A percentile compares a stretch with the other conserved stretches of the same genome.
Conservation (phyloP, 2,888 invertebrate species). For the Cremastobaeus sp. region DNA sequence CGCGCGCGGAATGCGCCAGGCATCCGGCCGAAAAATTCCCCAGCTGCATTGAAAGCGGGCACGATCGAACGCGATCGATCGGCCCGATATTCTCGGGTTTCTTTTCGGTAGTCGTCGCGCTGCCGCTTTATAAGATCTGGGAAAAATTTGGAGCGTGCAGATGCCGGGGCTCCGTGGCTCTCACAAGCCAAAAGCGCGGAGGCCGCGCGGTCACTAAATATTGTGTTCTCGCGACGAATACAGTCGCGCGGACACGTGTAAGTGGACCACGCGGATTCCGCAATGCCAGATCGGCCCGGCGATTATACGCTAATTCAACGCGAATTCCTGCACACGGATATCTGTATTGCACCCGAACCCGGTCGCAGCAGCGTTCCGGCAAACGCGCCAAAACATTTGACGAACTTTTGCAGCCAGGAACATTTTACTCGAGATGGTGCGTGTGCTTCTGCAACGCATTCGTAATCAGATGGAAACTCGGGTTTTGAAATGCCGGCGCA, state of each 20-base stretch:
- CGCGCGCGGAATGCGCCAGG: conserved; percentile 47
- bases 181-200: conserved; percentile 57
- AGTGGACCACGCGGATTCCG: conserved; percentile 77
- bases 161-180: conserved; percentile 52
- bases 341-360: conserved; percentile 73
- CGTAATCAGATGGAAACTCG: too few species aligned
- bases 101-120: conserved; percentile 55
- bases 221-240: conserved; percentile 77
- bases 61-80: conserved; percentile 60
- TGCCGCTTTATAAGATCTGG: conserved; percentile 52
- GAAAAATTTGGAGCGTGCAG: conserved; percentile 65
- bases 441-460: too few species aligned
- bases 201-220: conserved; percentile 73
- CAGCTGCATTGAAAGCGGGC: conserved; percentile 51
- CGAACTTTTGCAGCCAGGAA: too few species aligned
- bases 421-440: too few species aligned
- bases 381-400: too few species aligned
- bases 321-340: conserved; percentile 77
- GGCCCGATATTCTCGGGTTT: conserved; percentile 48
- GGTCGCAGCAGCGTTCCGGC: too few species aligned
- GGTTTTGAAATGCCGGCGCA: too few species aligned
- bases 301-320: conserved; percentile 79
- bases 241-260: conserved; percentile 77
- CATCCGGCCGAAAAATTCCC: conserved; percentile 55
- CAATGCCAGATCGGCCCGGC: conserved; percentile 77